A percentile compares a stretch with the other conserved stretches of the same genome.
Conservation (phyloP, 2,113 vertebrate species). For the Bufo gargarizans region DNA sequence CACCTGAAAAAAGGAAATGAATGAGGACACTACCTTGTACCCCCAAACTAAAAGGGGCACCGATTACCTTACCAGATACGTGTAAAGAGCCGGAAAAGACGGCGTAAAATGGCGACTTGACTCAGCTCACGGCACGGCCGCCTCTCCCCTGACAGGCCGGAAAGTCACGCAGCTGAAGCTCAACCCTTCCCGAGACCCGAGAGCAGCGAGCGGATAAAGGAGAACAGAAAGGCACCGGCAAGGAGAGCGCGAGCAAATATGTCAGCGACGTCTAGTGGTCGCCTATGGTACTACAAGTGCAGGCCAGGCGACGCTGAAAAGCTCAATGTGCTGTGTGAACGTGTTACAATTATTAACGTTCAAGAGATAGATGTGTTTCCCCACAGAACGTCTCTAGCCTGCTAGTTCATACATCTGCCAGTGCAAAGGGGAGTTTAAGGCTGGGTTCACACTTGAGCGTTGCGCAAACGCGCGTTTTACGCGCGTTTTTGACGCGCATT, state of each 20-base stretch:
- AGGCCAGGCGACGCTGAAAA: background rate
- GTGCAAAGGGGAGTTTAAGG: no score
- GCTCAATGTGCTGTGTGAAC: no score
- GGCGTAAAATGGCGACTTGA: background rate
- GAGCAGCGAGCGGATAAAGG: background rate
- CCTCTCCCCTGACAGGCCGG: slow-evolving; percentile 17
- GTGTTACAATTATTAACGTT: no score
- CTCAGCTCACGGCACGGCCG: background rate
- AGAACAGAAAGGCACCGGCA: slow-evolving; percentile 6
- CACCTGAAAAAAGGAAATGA: background rate
- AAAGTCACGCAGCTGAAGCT: slow-evolving; percentile 27
- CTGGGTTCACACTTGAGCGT: no score
- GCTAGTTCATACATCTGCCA: no score
- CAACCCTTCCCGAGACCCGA: slow-evolving; percentile 30
- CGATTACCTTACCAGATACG: background rate
- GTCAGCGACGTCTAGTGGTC: slow-evolving; percentile 32
- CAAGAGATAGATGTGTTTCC: no score
- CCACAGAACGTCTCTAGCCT: no score
- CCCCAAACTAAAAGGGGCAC: background rate
- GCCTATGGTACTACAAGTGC: background rate
- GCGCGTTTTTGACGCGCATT: no score
- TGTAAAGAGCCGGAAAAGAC: background rate
- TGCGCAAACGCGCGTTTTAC: no score
- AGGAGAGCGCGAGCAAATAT: background rate
- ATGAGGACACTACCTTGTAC: background rate